A percentile compares a stretch with the other conserved stretches of the same genome.
Evolutionary conservation across 2,113 vertebrate genomes (phyloP).

Genomic region (Gallinago jamesoni): DNA sequence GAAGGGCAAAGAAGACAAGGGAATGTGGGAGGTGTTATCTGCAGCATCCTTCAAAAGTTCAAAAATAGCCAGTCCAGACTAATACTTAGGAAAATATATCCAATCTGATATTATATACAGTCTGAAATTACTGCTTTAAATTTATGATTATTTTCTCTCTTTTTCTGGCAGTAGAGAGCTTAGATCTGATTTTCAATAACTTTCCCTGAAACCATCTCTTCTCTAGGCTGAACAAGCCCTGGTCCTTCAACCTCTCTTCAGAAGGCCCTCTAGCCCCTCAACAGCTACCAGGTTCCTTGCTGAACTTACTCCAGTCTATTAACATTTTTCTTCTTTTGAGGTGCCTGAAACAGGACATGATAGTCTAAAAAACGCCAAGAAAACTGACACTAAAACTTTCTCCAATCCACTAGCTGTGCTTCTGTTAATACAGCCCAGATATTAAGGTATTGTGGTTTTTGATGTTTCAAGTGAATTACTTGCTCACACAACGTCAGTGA

Average conservation of each 20-base stretch:
- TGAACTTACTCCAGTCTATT: background rate
- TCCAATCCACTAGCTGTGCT: background rate
- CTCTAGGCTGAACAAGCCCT: background rate
- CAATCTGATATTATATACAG: background rate
- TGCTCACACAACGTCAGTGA: background rate
- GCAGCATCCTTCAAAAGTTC: background rate
- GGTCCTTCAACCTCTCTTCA: background rate
- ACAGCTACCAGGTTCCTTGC: fast-evolving
- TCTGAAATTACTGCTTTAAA: background rate
- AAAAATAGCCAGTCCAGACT: background rate
- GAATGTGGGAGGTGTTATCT: background rate
- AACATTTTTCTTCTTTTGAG: background rate
- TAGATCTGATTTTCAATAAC: background rate
- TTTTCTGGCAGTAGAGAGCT: background rate
- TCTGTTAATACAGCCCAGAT: background rate
- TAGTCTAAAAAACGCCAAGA: background rate
- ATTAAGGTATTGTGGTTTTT: background rate
- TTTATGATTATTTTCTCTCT: background rate
- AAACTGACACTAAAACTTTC: background rate
- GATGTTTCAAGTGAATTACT: background rate
- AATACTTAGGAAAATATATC: background rate
- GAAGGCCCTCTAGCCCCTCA: fast-evolving
- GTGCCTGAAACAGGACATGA: background rate
- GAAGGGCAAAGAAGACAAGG: background rate
- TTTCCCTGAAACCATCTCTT: background rate